These are phyloP conservation scores for Lamellibrachia luymesi DNA, from an alignment of 1,140 invertebrate species.

Conservation along the genomic window DNA sequence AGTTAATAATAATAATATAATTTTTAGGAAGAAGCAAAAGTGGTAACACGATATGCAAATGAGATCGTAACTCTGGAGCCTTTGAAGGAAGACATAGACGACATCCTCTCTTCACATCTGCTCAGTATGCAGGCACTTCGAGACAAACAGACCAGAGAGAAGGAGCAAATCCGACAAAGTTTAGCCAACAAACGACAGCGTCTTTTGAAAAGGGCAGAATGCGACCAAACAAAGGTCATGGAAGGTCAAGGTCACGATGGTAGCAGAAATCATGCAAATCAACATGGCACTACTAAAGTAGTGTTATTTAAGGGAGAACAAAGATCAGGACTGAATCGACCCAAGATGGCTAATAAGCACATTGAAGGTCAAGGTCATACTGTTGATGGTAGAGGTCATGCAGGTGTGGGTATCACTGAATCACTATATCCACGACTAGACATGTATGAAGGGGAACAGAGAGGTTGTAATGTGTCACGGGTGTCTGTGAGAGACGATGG, in stretches of 20 bases:
- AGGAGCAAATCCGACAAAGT: background rate
- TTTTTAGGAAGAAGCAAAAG: background rate
- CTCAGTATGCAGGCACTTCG: background rate
- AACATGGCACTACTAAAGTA: background rate
- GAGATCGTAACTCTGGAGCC: background rate
- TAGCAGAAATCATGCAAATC: background rate
- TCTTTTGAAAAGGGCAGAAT: background rate
- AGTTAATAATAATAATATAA: background rate
- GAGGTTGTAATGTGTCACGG: background rate
- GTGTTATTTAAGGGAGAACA: background rate
- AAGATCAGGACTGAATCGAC: background rate
- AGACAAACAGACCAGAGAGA: background rate
- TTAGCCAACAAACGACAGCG: background rate
- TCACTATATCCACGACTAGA: background rate
- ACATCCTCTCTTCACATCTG: background rate
- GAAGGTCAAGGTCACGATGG: background rate
- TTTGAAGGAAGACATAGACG: background rate
- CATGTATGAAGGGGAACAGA: background rate
- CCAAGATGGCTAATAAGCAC: background rate
- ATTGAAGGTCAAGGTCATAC: background rate
- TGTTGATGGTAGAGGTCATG: background rate
- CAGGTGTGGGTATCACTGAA: background rate
- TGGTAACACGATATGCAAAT: background rate
- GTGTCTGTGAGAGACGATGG: background rate
- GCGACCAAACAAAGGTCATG: background rate